Evolutionary conservation across 2,888 invertebrate species (phyloP).

Genomic region (Caenorhabditis sulstoni): DNA sequence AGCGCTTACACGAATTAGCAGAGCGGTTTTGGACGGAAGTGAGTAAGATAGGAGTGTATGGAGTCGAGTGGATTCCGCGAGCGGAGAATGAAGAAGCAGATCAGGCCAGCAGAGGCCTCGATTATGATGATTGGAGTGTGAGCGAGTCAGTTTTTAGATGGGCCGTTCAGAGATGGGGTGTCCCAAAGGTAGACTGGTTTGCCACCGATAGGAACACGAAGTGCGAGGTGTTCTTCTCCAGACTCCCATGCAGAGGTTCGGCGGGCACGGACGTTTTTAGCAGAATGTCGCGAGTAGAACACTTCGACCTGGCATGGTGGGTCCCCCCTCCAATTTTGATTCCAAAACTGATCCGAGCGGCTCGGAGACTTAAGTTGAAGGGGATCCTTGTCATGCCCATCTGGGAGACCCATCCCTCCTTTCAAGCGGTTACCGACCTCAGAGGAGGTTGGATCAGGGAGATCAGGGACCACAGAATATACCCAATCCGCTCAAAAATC

Average conservation of each 20-base stretch:
- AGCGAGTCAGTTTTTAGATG: background rate
- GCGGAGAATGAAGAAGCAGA: slow-evolving; percentile 14
- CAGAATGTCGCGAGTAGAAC: background rate
- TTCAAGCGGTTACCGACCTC: background rate
- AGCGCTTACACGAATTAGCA: background rate
- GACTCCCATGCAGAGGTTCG: background rate
- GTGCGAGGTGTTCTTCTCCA: background rate
- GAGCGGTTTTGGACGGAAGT: slow-evolving; percentile 4
- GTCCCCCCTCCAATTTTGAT: slow-evolving; percentile 13
- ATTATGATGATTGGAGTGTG: slow-evolving; percentile 22
- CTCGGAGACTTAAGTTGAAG: background rate
- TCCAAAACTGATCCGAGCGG: background rate
- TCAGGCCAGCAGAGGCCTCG: slow-evolving; percentile 15
- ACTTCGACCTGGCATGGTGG: slow-evolving; percentile 6
- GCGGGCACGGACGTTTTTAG: slow-evolving; percentile 6
- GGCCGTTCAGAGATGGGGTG: slow-evolving; percentile 8
- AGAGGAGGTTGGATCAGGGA: background rate
- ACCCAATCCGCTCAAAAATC: background rate
- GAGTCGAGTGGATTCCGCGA: slow-evolving; percentile 12
- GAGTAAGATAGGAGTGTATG: background rate
- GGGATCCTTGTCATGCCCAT: slow-evolving; percentile 10
- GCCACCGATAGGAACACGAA: slow-evolving; percentile 2
- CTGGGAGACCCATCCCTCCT: slow-evolving; percentile 6
- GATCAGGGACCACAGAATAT: background rate
- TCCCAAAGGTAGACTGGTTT: slow-evolving; percentile 3